These are phyloP conservation scores for Agapornis canus DNA, from an alignment of 2,797 vertebrate genomes.

Conservation along the genomic window DNA sequence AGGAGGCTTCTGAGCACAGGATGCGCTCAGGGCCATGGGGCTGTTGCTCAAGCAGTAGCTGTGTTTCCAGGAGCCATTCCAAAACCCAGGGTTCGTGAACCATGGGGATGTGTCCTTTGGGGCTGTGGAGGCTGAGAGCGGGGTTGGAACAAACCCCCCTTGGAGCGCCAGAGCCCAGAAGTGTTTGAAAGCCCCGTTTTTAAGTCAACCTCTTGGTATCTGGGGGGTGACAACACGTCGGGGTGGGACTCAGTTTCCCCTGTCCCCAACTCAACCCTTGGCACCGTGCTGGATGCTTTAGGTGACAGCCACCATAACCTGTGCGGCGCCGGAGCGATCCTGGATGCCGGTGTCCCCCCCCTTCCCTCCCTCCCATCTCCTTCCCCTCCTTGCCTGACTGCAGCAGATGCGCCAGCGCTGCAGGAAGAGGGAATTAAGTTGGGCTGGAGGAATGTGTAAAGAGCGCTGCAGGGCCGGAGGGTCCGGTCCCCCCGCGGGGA, in stretches of 20 bases:
- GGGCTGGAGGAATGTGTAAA: conserved; percentile 82
- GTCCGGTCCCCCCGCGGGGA: conserved; percentile 80
- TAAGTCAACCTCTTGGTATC: background rate
- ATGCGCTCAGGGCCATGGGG: background rate
- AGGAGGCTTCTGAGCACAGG: background rate
- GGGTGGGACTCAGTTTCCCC: conserved; percentile 34
- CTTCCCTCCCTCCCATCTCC: background rate
- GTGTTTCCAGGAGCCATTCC: background rate
- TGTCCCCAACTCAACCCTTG: background rate
- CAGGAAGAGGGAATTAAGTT: conserved; percentile 77
- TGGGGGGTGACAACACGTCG: background rate
- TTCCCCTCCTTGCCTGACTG: conserved; percentile 60
- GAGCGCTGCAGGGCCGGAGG: conserved; percentile 82
- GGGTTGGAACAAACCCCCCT: background rate
- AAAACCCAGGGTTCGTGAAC: background rate
- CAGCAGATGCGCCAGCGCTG: conserved; percentile 70
- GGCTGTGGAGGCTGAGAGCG: fast-evolving
- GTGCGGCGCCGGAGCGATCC: background rate
- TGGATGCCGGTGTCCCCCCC: background rate
- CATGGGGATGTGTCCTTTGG: background rate
- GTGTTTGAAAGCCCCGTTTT: fast-evolving
- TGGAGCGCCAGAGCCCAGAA: background rate
- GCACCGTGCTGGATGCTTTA: background rate
- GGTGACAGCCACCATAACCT: background rate
- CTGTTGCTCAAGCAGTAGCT: background rate